Conservation (phyloP, 2,113 vertebrate genomes). For the Clarias batrachus region DNA sequence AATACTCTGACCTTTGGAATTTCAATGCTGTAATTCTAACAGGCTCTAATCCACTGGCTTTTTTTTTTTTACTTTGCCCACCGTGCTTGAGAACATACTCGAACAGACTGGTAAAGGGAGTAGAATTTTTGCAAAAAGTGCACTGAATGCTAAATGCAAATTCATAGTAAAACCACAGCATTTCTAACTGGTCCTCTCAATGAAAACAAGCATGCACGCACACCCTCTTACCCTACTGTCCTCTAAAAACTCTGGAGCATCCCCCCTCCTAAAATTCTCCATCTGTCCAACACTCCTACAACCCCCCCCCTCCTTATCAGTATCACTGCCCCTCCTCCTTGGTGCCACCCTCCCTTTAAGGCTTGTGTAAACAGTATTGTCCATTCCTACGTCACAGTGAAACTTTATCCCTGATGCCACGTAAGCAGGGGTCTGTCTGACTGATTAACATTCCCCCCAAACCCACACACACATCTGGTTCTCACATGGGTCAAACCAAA, state of each 20-base stretch:
- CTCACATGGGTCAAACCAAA: conserved; percentile 34
- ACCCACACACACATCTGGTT: conserved; percentile 39
- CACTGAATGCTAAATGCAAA: conserved; percentile 19
- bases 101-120: neutral
- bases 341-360: neutral
- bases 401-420: conserved; percentile 23
- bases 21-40: conserved; percentile 7
- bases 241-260: neutral
- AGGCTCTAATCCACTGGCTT: neutral
- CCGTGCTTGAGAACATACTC: neutral
- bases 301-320: neutral
- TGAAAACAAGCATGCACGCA: conserved; percentile 18
- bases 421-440: conserved; percentile 35
- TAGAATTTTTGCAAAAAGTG: conserved; percentile 23
- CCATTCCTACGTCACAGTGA: conserved; percentile 33
- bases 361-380: conserved; percentile 27
- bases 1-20: neutral
- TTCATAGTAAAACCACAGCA: conserved; percentile 29
- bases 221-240: conserved; percentile 27
- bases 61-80: conserved; percentile 34
- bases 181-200: conserved; percentile 34
- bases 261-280: conserved; percentile 13
- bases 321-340: neutral
- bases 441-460: neutral
- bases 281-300: conserved; percentile 20